phyloP scores from a whole-genome alignment of 2,888 invertebrate genomes.

The Synanthedon formicaeformis region DNA sequence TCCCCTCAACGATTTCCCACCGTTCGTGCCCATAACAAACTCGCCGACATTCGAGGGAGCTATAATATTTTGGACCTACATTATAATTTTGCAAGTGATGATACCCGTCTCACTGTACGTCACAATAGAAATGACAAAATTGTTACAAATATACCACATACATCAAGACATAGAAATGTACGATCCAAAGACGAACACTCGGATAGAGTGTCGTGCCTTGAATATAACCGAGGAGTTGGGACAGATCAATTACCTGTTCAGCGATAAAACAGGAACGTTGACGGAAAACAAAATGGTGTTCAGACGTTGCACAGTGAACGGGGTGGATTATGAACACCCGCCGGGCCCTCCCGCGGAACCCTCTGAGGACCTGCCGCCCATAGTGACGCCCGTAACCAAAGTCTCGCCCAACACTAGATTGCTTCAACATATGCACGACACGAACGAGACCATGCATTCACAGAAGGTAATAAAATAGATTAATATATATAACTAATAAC shows the following conservation, averaged over 20 bases:
- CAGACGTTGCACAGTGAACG: slow-evolving; percentile 88
- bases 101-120: slow-evolving; percentile 97
- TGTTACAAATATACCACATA: slow-evolving; percentile 95
- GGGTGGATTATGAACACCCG: slow-evolving; percentile 89
- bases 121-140: slow-evolving; percentile 95
- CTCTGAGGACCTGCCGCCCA: slow-evolving; percentile 56
- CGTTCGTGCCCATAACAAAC: slow-evolving; percentile 74
- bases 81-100: slow-evolving; percentile 96
- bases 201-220: slow-evolving; percentile 85
- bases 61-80: slow-evolving; percentile 93
- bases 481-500: neutral
- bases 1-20: slow-evolving; percentile 63
- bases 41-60: slow-evolving; percentile 81
- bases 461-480: slow-evolving; percentile 50
- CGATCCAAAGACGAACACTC: slow-evolving; percentile 84
- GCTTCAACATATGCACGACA: slow-evolving; percentile 48
- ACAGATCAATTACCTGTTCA: slow-evolving; percentile 90
- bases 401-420: slow-evolving; percentile 55
- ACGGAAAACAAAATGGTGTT: slow-evolving; percentile 99
- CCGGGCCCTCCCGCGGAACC: slow-evolving; percentile 79
- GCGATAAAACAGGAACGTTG: slow-evolving; percentile 97
- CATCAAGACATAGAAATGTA: slow-evolving; percentile 90
- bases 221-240: slow-evolving; percentile 98
- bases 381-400: slow-evolving; percentile 55
- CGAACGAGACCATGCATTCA: slow-evolving; percentile 69